Evolutionary conservation across 2,113 vertebrate genomes (phyloP).

Genomic region (Symphodus melops): DNA sequence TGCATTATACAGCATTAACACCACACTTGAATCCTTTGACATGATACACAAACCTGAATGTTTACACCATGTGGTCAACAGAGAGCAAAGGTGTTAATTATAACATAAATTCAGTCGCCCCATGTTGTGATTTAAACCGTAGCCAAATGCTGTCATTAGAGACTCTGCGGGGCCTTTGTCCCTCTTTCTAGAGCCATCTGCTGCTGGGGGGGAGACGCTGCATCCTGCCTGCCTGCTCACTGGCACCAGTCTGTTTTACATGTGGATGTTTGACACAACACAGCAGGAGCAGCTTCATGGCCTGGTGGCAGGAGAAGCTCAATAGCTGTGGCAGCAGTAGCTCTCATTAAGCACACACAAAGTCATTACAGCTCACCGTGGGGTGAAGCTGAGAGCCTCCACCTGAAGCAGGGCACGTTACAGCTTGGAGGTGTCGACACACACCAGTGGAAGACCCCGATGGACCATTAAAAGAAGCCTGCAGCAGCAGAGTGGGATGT

Average conservation of each 20-base stretch:
- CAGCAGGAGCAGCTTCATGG: conserved; percentile 61
- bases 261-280: conserved; percentile 59
- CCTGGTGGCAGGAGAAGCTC: conserved; percentile 55
- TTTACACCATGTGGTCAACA: conserved; percentile 11
- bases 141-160: conserved; percentile 50
- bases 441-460: conserved; percentile 23
- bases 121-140: conserved; percentile 17
- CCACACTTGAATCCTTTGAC: neutral
- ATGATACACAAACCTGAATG: neutral
- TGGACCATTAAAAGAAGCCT: conserved; percentile 59
- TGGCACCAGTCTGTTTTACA: conserved; percentile 65
- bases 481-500: conserved; percentile 46
- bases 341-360: conserved; percentile 58
- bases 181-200: conserved; percentile 65
- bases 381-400: conserved; percentile 65
- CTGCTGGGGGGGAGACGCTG: conserved; percentile 43
- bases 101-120: conserved; percentile 44
- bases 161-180: conserved; percentile 50
- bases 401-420: conserved; percentile 37
- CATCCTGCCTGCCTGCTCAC: conserved; percentile 47
- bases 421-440: conserved; percentile 45
- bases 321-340: conserved; percentile 52
- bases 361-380: conserved; percentile 71
- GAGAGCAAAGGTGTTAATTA: conserved; percentile 54
- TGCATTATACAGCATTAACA: neutral